Evolutionary conservation across 2,113 vertebrate genomes (phyloP).

Genomic region (Sapayoa aenigma): DNA sequence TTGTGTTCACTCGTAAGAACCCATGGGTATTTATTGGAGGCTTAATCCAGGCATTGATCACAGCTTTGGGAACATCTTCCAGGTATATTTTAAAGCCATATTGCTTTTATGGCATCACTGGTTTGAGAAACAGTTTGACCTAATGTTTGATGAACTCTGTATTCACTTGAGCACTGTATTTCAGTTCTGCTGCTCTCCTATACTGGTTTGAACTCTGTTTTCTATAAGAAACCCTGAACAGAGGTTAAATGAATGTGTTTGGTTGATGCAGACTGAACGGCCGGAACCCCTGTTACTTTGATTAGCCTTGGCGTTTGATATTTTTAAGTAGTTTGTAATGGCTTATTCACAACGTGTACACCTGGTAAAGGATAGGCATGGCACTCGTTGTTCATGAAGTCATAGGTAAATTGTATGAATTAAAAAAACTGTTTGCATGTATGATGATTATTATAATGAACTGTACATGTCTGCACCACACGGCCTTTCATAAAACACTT

Average conservation of each 20-base stretch:
- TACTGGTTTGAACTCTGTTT: background rate
- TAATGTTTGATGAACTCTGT: background rate
- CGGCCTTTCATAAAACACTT: background rate
- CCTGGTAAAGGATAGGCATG: background rate
- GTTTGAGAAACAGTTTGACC: background rate
- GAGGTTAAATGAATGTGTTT: background rate
- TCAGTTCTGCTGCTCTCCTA: background rate
- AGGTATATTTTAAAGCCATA: conserved; percentile 72
- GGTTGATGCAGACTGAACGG: background rate
- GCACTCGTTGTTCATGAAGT: background rate
- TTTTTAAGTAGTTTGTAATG: background rate
- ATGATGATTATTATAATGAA: background rate
- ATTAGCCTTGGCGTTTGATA: background rate
- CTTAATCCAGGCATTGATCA: conserved; percentile 91
- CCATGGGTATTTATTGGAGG: conserved; percentile 94
- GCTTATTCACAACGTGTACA: background rate
- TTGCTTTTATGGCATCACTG: background rate
- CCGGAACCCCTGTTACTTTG: background rate
- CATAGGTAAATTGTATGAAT: background rate
- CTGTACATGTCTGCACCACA: background rate
- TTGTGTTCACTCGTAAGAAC: conserved; percentile 90
- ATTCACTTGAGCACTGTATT: background rate
- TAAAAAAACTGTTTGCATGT: rapidly evolving
- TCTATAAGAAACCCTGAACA: background rate
- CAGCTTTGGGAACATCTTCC: conserved; percentile 93